phyloP scores from a whole-genome alignment of 2,797 vertebrate genomes.

The Spea hammondii region DNA sequence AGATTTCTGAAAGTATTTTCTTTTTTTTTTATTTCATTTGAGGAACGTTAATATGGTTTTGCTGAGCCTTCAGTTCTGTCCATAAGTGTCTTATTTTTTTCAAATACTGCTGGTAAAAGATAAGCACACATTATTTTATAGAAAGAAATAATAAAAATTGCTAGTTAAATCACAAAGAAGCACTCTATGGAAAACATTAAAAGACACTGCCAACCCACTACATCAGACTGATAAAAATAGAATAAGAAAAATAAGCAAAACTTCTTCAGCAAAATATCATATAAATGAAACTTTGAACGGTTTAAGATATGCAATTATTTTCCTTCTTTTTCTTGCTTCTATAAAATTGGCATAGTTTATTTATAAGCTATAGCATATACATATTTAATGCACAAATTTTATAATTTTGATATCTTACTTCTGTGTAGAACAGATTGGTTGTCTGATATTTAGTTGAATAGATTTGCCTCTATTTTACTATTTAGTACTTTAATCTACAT shows the following conservation, averaged over 20 bases:
- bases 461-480: constrained; percentile 21
- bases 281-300: not conserved
- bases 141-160: not conserved
- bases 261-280: not conserved
- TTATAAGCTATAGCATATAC: constrained; percentile 24
- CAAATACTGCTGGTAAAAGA: not conserved
- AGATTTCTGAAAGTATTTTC: not conserved
- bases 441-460: constrained; percentile 41
- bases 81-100: not conserved
- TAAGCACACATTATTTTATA: not conserved
- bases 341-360: constrained; percentile 20
- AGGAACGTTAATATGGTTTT: not conserved
- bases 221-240: not conserved
- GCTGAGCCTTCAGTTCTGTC: not conserved
- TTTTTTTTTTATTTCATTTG: not conserved
- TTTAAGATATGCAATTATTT: constrained; percentile 29
- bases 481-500: constrained; percentile 34
- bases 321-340: constrained; percentile 8
- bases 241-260: not conserved
- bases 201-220: not conserved
- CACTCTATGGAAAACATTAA: not conserved
- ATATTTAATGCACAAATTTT: constrained; percentile 43
- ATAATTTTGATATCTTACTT: constrained; percentile 34
- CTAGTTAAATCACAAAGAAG: not conserved
- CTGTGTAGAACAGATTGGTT: constrained; percentile 40